Base-by-base conservation (phyloP, 2,797 vertebrate genomes). In the Leucoraja ocellata region DNA sequence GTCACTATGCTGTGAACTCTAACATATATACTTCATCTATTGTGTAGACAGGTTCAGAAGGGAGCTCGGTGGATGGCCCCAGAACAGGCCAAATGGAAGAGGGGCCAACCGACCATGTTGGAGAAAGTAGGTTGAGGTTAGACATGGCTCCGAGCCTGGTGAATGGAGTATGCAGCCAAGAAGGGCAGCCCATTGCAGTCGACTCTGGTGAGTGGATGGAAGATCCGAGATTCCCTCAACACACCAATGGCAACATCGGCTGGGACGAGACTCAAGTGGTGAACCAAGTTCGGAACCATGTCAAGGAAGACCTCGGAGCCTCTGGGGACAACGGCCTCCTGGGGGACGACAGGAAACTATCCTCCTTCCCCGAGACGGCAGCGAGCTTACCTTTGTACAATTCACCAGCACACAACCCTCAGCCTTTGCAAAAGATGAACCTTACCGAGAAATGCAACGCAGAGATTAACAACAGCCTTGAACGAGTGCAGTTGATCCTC, bases 41-140 rank as follows among this genome's bases (percentile, higher is more conserved):
- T 88, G 61, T 10, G 32, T 39, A 99, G 99, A 97, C 97, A 97
- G 97, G 98, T 97, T 97, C 95, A 94, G 96, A 96, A 96, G 96
- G 97, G 96, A 94, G 95, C 97, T 95, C 95, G 94, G 97, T 99
- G 98, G 98, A 99, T 99, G 99, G 99, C 98, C 98, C 97, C 97
- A 97, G 97, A 97, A 97, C 97, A 97, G 97, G 97, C 97, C 98
- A 98, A 97, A 99, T 99, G 98, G 99, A 99, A 98, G 98, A 98
- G 97, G 98, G 98, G 98, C 98, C 98, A 97, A 97, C 98, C 97
- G 98, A 97, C 97, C 97, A 98, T 98, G 98, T 97, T 95, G 97
- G 98, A 96, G 98, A 98, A 97, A 97, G 98, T 97, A 96, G 95
- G 95, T 96, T 98, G 96, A 98, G 96, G 5, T 96, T 97, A 95